A percentile compares a stretch with the other conserved stretches of the same genome.
phyloP scores from a whole-genome alignment of 2,888 invertebrate genomes.

The Agrotis puta region DNA sequence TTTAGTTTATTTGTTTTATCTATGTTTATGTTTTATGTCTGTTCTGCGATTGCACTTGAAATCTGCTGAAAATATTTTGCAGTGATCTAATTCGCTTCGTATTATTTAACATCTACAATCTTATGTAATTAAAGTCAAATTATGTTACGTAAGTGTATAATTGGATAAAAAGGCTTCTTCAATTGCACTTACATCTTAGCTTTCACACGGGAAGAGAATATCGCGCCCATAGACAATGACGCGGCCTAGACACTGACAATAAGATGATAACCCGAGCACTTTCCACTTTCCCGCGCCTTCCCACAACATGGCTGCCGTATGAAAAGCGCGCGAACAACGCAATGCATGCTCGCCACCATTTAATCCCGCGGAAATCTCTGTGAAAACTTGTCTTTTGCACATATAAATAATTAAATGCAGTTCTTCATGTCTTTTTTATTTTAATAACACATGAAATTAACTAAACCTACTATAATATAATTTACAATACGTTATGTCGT shows the following conservation, averaged over 20 bases:
- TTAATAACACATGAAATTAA: background rate
- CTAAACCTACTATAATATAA: too few species aligned
- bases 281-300: constrained; percentile 88
- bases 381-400: constrained; percentile 19
- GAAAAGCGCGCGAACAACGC: constrained; percentile 71
- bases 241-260: constrained; percentile 87
- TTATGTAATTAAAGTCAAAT: constrained; percentile 45
- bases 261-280: constrained; percentile 79
- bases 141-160: constrained; percentile 50
- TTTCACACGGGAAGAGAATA: constrained; percentile 83
- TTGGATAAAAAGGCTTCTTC: constrained; percentile 51
- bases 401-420: background rate
- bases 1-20: background rate
- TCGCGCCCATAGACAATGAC: constrained; percentile 75
- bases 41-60: background rate
- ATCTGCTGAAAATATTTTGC: background rate
- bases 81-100: constrained; percentile 15
- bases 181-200: constrained; percentile 64
- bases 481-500: too few species aligned
- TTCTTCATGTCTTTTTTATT: constrained; percentile 3
- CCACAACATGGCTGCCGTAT: constrained; percentile 76
- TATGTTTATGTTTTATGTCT: background rate
- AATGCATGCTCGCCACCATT: constrained; percentile 33
- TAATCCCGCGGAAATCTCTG: constrained; percentile 30
- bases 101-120: constrained; percentile 16